Conservation (phyloP, 2,888 invertebrate genomes). For the Apoderus coryli region DNA sequence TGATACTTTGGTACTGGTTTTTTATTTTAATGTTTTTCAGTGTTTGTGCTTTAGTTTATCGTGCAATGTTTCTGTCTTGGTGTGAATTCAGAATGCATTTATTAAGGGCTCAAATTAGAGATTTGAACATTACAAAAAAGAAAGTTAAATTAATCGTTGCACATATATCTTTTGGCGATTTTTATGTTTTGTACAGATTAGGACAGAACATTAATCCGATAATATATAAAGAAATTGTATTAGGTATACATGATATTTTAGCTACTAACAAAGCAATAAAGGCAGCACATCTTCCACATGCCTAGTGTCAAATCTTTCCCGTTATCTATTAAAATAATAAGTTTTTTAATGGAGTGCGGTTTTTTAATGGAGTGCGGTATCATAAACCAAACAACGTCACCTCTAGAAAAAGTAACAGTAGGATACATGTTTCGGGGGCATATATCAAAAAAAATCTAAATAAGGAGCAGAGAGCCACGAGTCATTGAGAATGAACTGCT, state of each 20-base stretch:
- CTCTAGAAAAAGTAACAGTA: no score
- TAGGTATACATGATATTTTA: conserved; percentile 19
- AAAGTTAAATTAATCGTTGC: conserved; percentile 37
- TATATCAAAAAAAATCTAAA: no score
- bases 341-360: no score
- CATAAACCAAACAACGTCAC: no score
- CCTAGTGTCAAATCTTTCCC: no score
- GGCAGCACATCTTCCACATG: no score
- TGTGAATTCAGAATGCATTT: conserved; percentile 45
- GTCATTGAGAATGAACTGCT: no score
- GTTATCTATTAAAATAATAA: no score
- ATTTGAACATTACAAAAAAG: conserved; percentile 34
- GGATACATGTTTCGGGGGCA: no score
- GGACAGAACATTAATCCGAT: conserved; percentile 62
- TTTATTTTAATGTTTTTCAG: conserved; percentile 46
- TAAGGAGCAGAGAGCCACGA: no score
- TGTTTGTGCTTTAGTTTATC: conserved; percentile 48
- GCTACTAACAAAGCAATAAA: no score
- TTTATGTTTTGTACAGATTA: conserved; percentile 62
- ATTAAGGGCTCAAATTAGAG: conserved; percentile 45
- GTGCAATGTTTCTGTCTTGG: conserved; percentile 40
- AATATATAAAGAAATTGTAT: conserved; percentile 47
- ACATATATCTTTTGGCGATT: conserved; percentile 51
- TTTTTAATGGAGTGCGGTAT: no score
- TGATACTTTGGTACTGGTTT: conserved; percentile 64